Conservation (phyloP, 2,888 invertebrate species). For the Dascillus cervinus region DNA sequence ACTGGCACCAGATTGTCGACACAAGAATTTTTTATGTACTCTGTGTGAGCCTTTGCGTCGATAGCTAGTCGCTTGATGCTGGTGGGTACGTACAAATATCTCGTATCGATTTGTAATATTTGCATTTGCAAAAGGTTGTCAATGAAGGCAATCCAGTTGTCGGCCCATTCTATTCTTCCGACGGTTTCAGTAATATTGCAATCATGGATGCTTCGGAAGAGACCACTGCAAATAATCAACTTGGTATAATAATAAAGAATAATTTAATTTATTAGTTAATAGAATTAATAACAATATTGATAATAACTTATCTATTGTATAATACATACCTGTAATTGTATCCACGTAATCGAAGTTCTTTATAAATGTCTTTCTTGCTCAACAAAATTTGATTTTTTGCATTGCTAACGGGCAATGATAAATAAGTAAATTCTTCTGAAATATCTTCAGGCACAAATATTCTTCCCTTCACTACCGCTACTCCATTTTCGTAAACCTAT, state of each 20-base stretch:
- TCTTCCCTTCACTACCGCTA: slow-evolving; percentile 59
- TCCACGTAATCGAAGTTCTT: slow-evolving; percentile 60
- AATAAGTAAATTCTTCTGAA: background rate
- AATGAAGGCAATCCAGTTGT: slow-evolving; percentile 83
- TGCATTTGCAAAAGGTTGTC: slow-evolving; percentile 83
- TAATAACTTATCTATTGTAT: too few relatives aligned
- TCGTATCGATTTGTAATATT: slow-evolving; percentile 59
- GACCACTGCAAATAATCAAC: too few relatives aligned
- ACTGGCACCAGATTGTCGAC: slow-evolving; percentile 28
- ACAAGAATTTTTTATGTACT: slow-evolving; percentile 19
- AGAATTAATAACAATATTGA: too few relatives aligned
- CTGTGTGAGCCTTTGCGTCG: slow-evolving; percentile 14
- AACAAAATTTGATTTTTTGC: slow-evolving; percentile 38
- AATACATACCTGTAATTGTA: slow-evolving; percentile 50
- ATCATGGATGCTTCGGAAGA: slow-evolving; percentile 19
- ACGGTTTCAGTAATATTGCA: too few relatives aligned
- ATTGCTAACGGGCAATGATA: too few relatives aligned
- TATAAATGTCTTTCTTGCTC: too few relatives aligned
- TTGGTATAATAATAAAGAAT: too few relatives aligned
- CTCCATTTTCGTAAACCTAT: too few relatives aligned
- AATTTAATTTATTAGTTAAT: too few relatives aligned
- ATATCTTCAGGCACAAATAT: slow-evolving; percentile 44
- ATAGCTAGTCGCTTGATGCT: slow-evolving; percentile 16
- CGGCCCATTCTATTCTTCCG: too few relatives aligned
- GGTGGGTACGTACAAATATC: slow-evolving; percentile 64